phyloP scores from a whole-genome alignment of 2,888 invertebrate genomes.

The Fragum fragum region DNA sequence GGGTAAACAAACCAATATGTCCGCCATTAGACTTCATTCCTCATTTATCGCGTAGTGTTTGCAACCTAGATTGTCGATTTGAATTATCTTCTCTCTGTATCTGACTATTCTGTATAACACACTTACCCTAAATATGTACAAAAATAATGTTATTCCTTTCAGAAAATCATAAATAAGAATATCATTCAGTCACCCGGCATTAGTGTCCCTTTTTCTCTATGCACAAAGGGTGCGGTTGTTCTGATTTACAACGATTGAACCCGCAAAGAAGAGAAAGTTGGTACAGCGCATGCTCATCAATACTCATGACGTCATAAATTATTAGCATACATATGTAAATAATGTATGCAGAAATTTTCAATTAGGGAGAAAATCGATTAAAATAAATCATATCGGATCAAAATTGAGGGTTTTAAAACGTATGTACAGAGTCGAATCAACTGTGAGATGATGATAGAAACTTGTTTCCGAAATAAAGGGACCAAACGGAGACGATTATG shows the following conservation, averaged over 20 bases:
- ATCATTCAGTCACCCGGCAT: conserved; percentile 64
- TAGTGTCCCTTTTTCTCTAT: conserved; percentile 56
- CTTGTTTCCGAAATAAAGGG: too few relatives aligned
- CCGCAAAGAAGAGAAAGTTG: conserved; percentile 71
- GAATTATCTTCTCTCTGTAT: not conserved
- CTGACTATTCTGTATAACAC: not conserved
- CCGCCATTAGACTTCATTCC: conserved; percentile 39
- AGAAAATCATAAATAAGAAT: conserved; percentile 60
- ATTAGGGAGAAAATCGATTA: conserved; percentile 26
- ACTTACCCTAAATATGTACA: conserved; percentile 67
- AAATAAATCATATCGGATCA: too few relatives aligned
- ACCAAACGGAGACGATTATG: too few relatives aligned
- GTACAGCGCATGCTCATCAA: conserved; percentile 74
- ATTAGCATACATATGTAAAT: conserved; percentile 71
- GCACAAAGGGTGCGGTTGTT: conserved; percentile 70
- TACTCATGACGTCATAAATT: conserved; percentile 61
- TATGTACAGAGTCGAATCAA: too few relatives aligned
- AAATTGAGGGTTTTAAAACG: too few relatives aligned
- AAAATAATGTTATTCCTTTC: conserved; percentile 51
- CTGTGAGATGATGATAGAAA: too few relatives aligned
- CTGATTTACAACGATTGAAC: conserved; percentile 64
- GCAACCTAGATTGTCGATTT: not conserved
- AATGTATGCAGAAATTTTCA: conserved; percentile 57
- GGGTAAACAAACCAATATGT: conserved; percentile 66
- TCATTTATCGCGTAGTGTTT: not conserved